These are phyloP conservation scores for Tokudaia tokunoshimensis DNA, from an alignment of 2,797 vertebrate species.

Conservation along the genomic window DNA sequence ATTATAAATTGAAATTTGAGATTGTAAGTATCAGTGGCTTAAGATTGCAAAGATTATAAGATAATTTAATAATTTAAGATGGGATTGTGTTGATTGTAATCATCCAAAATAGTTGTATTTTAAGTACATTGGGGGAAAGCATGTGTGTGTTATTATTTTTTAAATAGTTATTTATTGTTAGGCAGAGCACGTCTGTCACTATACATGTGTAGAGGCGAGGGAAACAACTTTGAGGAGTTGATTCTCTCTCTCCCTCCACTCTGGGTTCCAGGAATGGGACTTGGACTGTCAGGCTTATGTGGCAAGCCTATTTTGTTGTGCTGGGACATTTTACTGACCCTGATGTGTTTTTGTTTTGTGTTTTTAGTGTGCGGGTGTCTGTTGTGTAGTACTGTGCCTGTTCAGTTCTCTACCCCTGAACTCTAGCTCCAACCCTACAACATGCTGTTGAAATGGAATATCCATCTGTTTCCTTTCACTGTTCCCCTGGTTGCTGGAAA, in stretches of 20 bases:
- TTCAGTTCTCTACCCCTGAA: background rate
- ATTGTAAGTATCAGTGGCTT: no score
- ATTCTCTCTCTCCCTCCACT: background rate
- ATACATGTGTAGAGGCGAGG: background rate
- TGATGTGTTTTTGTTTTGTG: background rate
- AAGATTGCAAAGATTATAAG: background rate
- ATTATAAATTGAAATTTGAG: background rate
- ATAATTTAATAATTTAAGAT: slow-evolving; percentile 30
- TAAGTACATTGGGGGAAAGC: background rate
- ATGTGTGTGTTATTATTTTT: background rate
- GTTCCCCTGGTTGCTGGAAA: background rate
- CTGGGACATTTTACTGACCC: background rate
- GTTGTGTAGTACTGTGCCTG: background rate
- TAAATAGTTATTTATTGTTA: background rate
- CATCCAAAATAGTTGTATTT: background rate
- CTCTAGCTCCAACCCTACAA: background rate
- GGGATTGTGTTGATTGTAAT: background rate
- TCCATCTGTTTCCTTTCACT: background rate
- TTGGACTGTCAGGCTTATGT: no score
- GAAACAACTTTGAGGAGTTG: background rate
- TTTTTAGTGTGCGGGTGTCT: background rate
- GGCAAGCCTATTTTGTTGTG: background rate
- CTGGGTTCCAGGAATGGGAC: background rate
- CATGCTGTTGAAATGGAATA: background rate
- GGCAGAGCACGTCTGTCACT: background rate